A percentile compares a stretch with the other conserved stretches of the same genome.
phyloP scores from a whole-genome alignment of 2,113 vertebrate species.

The Bungarus multicinctus region DNA sequence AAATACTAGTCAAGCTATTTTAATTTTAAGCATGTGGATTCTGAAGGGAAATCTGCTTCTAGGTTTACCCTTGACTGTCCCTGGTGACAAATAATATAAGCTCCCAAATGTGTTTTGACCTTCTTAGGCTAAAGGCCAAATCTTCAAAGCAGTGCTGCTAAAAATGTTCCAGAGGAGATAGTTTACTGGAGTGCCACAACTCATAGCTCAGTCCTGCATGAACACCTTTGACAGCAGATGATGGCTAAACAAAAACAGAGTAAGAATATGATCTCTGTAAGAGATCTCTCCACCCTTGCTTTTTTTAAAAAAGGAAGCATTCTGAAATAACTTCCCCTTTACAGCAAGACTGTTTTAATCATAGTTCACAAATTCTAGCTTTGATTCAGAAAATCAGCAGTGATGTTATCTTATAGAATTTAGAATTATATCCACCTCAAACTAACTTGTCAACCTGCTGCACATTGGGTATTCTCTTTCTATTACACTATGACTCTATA shows the following conservation, averaged over 20 bases:
- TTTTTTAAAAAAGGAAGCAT: slow-evolving; percentile 47
- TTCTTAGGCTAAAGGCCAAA: slow-evolving; percentile 57
- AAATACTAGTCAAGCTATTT: slow-evolving; percentile 55
- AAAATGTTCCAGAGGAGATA: slow-evolving; percentile 54
- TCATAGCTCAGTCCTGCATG: slow-evolving; percentile 51
- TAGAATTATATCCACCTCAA: slow-evolving; percentile 9
- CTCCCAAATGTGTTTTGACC: slow-evolving; percentile 61
- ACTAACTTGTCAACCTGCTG: neutral
- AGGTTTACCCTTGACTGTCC: slow-evolving; percentile 59
- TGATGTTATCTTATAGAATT: slow-evolving; percentile 12
- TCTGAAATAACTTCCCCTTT: slow-evolving; percentile 58
- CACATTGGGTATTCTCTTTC: slow-evolving; percentile 4
- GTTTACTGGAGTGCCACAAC: slow-evolving; percentile 60
- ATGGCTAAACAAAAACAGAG: slow-evolving; percentile 59
- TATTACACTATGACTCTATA: slow-evolving; percentile 12
- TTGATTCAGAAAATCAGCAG: neutral
- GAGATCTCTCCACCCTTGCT: slow-evolving; percentile 46
- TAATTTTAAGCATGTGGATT: slow-evolving; percentile 65
- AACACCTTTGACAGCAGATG: slow-evolving; percentile 57
- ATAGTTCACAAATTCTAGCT: slow-evolving; percentile 49
- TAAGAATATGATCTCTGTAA: slow-evolving; percentile 52
- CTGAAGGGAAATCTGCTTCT: slow-evolving; percentile 59
- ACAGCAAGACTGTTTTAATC: slow-evolving; percentile 52
- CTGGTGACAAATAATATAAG: slow-evolving; percentile 64
- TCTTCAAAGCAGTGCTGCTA: slow-evolving; percentile 54